A percentile compares a stretch with the other conserved stretches of the same genome.
phyloP scores from a whole-genome alignment of 2,888 invertebrate species.

The Formica aserva region DNA sequence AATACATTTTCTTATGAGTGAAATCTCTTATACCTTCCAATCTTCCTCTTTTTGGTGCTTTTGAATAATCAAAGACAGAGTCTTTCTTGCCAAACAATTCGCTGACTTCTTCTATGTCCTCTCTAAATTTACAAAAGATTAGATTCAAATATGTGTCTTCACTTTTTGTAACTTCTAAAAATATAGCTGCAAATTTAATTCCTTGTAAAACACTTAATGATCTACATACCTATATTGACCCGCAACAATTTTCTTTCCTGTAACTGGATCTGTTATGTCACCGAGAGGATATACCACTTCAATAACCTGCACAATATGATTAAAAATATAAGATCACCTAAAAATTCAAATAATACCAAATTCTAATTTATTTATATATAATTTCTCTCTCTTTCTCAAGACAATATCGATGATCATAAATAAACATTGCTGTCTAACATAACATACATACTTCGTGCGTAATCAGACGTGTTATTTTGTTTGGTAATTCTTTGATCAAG shows the following conservation, averaged over 20 bases:
- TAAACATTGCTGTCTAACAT: background rate
- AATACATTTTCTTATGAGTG: conserved; percentile 91
- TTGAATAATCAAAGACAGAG: conserved; percentile 91
- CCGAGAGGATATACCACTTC: conserved; percentile 93
- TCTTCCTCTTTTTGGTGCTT: conserved; percentile 93
- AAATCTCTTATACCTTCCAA: conserved; percentile 94
- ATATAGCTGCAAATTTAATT: background rate
- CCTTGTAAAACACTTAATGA: background rate
- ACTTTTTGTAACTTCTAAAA: conserved; percentile 2
- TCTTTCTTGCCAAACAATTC: conserved; percentile 90
- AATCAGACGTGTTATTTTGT: conserved; percentile 91
- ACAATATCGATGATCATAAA: background rate
- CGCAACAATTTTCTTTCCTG: conserved; percentile 92
- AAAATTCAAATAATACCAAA: background rate
- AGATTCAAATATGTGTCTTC: conserved; percentile 6
- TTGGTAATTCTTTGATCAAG: conserved; percentile 91
- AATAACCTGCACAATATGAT: conserved; percentile 86
- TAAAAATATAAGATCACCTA: background rate
- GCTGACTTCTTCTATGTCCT: conserved; percentile 90
- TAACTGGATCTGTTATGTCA: conserved; percentile 94
- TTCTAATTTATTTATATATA: background rate
- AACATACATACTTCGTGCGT: conserved; percentile 88
- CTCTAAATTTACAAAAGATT: conserved; percentile 85
- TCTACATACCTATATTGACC: conserved; percentile 88
- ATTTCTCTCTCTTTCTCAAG: background rate